Percentiles rank a stretch among this genome's conserved stretches.
Conservation (phyloP, 2,797 vertebrate genomes). For the Hipposideros larvatus region DNA sequence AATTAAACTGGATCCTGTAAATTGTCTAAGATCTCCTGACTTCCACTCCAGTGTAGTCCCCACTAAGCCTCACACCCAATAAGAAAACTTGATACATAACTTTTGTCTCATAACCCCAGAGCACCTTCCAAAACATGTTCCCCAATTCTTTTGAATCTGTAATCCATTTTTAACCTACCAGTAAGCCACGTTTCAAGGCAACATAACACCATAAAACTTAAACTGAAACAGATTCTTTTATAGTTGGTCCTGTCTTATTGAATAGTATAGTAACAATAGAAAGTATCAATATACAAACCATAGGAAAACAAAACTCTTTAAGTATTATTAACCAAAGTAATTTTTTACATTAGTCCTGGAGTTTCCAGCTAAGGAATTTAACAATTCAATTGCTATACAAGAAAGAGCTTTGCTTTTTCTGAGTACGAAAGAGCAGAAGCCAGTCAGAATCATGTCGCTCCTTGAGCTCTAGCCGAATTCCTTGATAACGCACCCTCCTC, state of each 20-base stretch:
- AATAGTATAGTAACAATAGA: neutral
- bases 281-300: neutral
- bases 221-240: neutral
- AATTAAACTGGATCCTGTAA: neutral
- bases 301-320: neutral
- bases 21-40: slow-evolving; percentile 2
- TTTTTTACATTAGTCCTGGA: neutral
- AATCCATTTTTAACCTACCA: neutral
- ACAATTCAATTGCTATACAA: neutral
- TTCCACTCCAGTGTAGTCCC: neutral
- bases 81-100: neutral
- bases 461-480: neutral
- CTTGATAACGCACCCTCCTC: too few species aligned
- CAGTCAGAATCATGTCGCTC: neutral
- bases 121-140: neutral
- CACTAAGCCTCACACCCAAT: neutral
- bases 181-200: neutral
- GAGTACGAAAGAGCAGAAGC: neutral
- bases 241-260: neutral
- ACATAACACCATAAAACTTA: neutral
- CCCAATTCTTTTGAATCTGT: neutral
- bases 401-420: neutral
- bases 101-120: neutral
- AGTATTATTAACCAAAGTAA: neutral
- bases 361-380: neutral